A percentile compares a stretch with the other conserved stretches of the same genome.
Evolutionary conservation across 2,113 vertebrate genomes (phyloP).

Genomic region (Oreotrochilus melanogaster): DNA sequence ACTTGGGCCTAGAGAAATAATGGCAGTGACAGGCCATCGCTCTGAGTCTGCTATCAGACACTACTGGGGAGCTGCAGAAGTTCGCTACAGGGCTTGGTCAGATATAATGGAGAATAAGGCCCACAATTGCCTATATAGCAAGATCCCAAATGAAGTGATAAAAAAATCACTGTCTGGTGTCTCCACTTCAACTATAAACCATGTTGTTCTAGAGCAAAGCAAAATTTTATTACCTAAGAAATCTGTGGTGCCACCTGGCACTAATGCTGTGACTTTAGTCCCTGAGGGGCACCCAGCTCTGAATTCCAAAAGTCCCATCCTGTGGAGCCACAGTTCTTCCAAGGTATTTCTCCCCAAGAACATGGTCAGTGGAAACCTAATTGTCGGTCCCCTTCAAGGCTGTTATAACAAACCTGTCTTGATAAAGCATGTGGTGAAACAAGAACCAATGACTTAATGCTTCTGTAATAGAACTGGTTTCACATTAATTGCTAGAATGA

Average conservation of each 20-base stretch:
- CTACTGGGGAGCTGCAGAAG: slow-evolving; percentile 64
- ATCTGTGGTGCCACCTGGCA: not conserved
- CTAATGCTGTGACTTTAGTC: slow-evolving; percentile 18
- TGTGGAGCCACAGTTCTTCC: not conserved
- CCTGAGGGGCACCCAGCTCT: not conserved
- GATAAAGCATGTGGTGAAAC: slow-evolving; percentile 45
- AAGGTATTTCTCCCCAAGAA: slow-evolving; percentile 5
- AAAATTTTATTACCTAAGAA: slow-evolving; percentile 31
- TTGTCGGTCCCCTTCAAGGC: not conserved
- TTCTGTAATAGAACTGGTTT: not conserved
- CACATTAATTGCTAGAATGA: not conserved
- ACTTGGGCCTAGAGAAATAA: slow-evolving; percentile 69
- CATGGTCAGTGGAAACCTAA: not conserved
- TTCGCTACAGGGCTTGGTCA: slow-evolving; percentile 65
- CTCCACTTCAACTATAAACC: slow-evolving; percentile 18
- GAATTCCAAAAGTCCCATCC: not conserved
- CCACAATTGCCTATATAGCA: not conserved
- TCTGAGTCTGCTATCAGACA: slow-evolving; percentile 59
- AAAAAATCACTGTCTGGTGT: slow-evolving; percentile 6
- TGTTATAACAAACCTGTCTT: slow-evolving; percentile 3
- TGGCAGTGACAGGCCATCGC: slow-evolving; percentile 66
- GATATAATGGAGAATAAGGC: slow-evolving; percentile 18
- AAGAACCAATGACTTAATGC: slow-evolving; percentile 56
- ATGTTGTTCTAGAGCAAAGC: slow-evolving; percentile 10
- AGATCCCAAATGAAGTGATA: slow-evolving; percentile 24